Evolutionary conservation across 2,888 invertebrate genomes (phyloP), one percentile per base, ranked within the genome.

Genomic region (Lutraria lutraria): DNA sequence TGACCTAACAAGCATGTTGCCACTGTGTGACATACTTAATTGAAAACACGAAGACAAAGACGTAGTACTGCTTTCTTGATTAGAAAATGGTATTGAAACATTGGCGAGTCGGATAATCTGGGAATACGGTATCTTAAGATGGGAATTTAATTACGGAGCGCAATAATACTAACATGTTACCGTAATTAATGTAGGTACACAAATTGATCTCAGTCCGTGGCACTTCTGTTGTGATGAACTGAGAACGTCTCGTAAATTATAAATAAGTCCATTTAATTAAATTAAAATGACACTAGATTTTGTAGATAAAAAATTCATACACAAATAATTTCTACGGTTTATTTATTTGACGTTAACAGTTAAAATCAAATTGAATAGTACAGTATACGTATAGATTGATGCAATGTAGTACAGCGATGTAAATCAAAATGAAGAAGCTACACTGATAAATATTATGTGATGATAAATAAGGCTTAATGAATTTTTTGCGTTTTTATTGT

Each of bases 31-130:
- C 76, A 76, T 15, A 31, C 31, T 76, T 76, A 76, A 76, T 76
- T 31, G 76, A 76, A 76, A 76, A 76, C 8, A 76, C 76, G 31
- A 76, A 76, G 34, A 76, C 29, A 76, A 76, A 56, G 25, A 68
- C 43, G 63, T 68, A 68, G n/a, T n/a, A n/a, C n/a, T n/a, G n/a
- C 12, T 31, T 43, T 76, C 76, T 76, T 76, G 25, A 76, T 76
- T 76, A 72, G 31, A 76, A 3, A 76, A 25, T 6, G 31, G 29
- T 34, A 76, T 76, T 76, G 25, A 76, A 76, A 76, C 76, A 34
- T 31, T 2, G 34, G 76, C 4, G 31, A 34, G 19, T 76, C 31
- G 16, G 31, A 31, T 34, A 31, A 76, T 25, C 31, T 31, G 76
- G 12, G 31, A 76, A 34, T 19, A 6, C 76, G 56, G 76, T 76